Evolutionary conservation across 2,888 invertebrate species (phyloP), one percentile per base, ranked within the genome.

Genomic region (Scaptomyza flava): DNA sequence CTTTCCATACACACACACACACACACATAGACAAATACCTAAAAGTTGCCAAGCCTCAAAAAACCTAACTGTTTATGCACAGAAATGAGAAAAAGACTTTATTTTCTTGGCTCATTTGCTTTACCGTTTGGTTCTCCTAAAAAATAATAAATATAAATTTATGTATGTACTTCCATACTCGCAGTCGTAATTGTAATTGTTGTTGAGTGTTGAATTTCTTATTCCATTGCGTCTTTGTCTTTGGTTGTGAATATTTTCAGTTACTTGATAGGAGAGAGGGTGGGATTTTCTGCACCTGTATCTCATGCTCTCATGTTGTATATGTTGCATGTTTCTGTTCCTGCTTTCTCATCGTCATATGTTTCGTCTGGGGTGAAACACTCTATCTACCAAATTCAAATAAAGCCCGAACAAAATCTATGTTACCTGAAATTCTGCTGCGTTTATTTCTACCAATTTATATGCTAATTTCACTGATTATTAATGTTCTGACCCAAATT

Each of bases 401-500:
- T 58, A 48, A 57, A 43, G 41, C 3, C 56, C 31, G n/a, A 36
- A 20, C 48, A 9, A 31, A 34, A 30, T 46, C 51, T 62, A 52
- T 54, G 51, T 53, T 47, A 34, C 20, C 50, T 42, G 45, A 54
- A 58, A 59, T 58, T 66, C 62, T 53, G 60, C n/a, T 50, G 72
- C 50, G 33, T 52, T 53, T 75, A 77, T 72, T 72, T 74, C 77
- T 78, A 76, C 80, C 79, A 76, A 79, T 86, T 77, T 84, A 77
- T 89, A 89, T 89, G 89, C 88, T 87, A 88, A 85, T 90, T 85
- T 86, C 77, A 79, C 83, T 82, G 90, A 90, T 90, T 90, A 90
- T 89, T 89, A 90, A 90, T 89, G 88, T 78, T 77, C 78, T 89
- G 89, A 90, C 90, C 91, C 79, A 90, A 90, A 90, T 91, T 83